phyloP scores from a whole-genome alignment of 1,140 invertebrate species.

The Bombus breviceps region DNA sequence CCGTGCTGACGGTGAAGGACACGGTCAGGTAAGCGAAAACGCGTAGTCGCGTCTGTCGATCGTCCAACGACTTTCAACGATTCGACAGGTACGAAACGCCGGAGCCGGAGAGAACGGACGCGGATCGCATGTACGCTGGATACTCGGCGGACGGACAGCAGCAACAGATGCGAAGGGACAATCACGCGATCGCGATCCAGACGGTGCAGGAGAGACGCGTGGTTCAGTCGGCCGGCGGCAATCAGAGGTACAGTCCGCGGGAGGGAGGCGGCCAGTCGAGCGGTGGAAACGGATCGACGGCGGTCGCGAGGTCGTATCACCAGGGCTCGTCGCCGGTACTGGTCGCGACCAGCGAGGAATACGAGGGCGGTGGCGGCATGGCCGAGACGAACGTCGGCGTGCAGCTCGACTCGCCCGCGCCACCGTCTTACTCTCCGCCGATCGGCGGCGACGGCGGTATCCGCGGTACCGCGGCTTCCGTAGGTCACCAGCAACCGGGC shows the following conservation, averaged over 20 bases:
- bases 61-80: no score
- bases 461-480: slow-evolving; percentile 24
- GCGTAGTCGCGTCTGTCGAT: not conserved
- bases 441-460: slow-evolving; percentile 65
- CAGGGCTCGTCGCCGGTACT: slow-evolving; percentile 75
- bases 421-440: slow-evolving; percentile 72
- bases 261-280: slow-evolving; percentile 58
- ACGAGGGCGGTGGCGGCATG: slow-evolving; percentile 67
- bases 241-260: slow-evolving; percentile 75
- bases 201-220: slow-evolving; percentile 66
- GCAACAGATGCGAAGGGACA: slow-evolving; percentile 71
- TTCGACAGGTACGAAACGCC: slow-evolving; percentile 73
- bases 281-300: slow-evolving; percentile 12
- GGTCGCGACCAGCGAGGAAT: slow-evolving; percentile 65
- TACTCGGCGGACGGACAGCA: slow-evolving; percentile 72
- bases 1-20: slow-evolving; percentile 72
- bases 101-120: slow-evolving; percentile 69
- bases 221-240: slow-evolving; percentile 48
- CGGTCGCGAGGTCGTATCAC: slow-evolving; percentile 60
- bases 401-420: slow-evolving; percentile 70
- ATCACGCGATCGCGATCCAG: slow-evolving; percentile 70
- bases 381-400: slow-evolving; percentile 45
- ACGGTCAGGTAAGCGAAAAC: slow-evolving; percentile 70
- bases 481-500: slow-evolving; percentile 32
- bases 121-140: slow-evolving; percentile 66